These are phyloP conservation scores for Quadroppia sp. DNA, from an alignment of 2,888 invertebrate genomes.

Conservation along the genomic window DNA sequence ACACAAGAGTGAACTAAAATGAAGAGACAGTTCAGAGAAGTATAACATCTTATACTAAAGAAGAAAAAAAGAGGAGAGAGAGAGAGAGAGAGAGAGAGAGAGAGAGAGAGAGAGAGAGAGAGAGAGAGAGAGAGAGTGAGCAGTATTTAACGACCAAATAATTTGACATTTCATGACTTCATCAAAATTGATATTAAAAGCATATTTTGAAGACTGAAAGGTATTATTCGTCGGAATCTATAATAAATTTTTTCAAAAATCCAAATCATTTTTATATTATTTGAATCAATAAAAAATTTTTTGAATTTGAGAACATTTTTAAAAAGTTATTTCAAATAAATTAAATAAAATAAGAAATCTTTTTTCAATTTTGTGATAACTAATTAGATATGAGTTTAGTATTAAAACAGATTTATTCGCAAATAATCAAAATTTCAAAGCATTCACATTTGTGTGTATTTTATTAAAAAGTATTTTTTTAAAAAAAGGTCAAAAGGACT, in stretches of 20 bases:
- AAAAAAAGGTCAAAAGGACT: not conserved
- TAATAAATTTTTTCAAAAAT: too few species aligned
- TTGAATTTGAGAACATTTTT: too few species aligned
- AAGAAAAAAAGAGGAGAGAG: not conserved
- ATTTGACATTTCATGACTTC: constrained; percentile 30
- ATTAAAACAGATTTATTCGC: too few species aligned
- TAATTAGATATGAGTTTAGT: too few species aligned
- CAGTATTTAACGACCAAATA: constrained; percentile 20
- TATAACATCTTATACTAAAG: too few species aligned
- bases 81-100: constrained; percentile 5
- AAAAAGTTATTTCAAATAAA: too few species aligned
- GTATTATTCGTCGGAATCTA: not conserved
- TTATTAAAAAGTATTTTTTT: not conserved
- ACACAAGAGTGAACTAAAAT: not conserved
- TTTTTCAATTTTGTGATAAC: too few species aligned
- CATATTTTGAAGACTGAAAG: constrained; percentile 9
- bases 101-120: constrained; percentile 5
- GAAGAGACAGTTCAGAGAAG: not conserved
- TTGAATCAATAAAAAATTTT: too few species aligned
- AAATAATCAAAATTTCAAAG: too few species aligned
- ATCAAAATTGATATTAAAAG: constrained; percentile 12
- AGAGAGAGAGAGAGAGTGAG: not conserved
- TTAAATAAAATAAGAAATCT: too few species aligned
- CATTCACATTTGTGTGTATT: not conserved
- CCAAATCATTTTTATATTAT: too few species aligned